Base-by-base conservation (phyloP, 1,140 invertebrate species). In the Asobara japonica region DNA sequence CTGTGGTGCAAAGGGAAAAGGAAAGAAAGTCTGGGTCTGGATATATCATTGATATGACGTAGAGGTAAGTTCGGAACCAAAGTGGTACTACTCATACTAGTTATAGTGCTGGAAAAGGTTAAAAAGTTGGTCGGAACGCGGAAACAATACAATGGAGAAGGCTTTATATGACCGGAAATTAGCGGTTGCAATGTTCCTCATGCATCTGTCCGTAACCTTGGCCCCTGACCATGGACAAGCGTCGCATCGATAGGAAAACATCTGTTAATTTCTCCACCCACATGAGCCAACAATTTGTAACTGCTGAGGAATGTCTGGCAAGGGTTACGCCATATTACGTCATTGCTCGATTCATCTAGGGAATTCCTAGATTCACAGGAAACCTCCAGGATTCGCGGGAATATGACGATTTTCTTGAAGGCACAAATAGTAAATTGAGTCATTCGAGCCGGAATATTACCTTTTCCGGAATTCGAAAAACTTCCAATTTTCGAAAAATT, bases 151-250 rank as follows among this genome's bases (percentile, higher is more conserved):
- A 11, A 36, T 11, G 31, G 5, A 11, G 11, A 6, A 5, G 31
- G n/a, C n/a, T 36, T 5, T 10, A 25, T 27, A 22, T 10, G 1
- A 56, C 51, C n/a, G 51, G 51, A 56, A 56, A 56, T 56, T 22
- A 5, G 51, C 51, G 51, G 51, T 27, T 2, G 22, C 25, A 22
- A 56, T 22, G 22, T 25, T 56, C 2, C 51, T 25, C 18, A 20
- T 27, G 51, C 3, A 27, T 56, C 51, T 56, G 25, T 10, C 7
- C 22, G 51, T 56, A 22, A 56, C 22, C 51, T 56, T 56, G 51
- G 7, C 51, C 51, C 51, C 51, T 56, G 51, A 56, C 51, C 51
- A 56, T 56, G 22, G 51, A 18, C 51, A 51, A 51, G 45, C 25
- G 0, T 27, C 2, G 2, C 18, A 27, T 56, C 25, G 51, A 56